Base-by-base conservation (phyloP, 2,888 invertebrate genomes). In the Pinctada fucata region DNA sequence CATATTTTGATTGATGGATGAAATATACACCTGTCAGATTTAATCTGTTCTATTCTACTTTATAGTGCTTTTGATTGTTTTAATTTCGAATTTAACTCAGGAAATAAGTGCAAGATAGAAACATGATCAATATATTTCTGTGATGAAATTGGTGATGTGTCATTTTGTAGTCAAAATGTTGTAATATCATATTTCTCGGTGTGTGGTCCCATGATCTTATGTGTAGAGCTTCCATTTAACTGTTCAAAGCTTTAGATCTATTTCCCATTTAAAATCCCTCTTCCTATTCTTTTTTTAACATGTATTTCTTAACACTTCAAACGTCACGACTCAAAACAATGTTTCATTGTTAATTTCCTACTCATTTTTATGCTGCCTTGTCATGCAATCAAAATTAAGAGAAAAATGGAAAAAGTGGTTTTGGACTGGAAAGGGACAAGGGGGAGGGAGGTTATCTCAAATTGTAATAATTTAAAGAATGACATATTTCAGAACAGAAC, bases 111-210 rank as follows among this genome's bases (percentile, higher is more conserved):
- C 74, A 66, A 72, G 64, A n/a, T 13, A 48, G 72, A 72, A 72
- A 72, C 64, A 64, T 72, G 72, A 72, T 72, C 72, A 72, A 72
- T 72, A 48, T 63, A 64, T 64, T 72, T 64, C 49, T 49, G 64
- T 64, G 63, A 72, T 72, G 72, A 72, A 72, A 72, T 72, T 72
- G 45, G 31, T 13, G 10, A 72, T 48, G 47, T 72, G 72, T 63
- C 72, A 63, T 48, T 48, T 64, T 72, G 48, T 63, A 68, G 47
- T 64, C 49, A 66, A 58, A n/a, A 66, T 4, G 65, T 4, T 66
- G 74, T 66, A 65, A 63, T 74, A 74, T 74, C 66, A 50, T 50
- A 74, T 74, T 66, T 63, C 74, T 16, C 66, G 50, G 74, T 74
- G 74, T 74, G 74, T 74, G 74, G 74, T 74, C 74, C 51, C 13